Conservation (phyloP, 2,888 invertebrate species). For the Dasypolia templi region DNA sequence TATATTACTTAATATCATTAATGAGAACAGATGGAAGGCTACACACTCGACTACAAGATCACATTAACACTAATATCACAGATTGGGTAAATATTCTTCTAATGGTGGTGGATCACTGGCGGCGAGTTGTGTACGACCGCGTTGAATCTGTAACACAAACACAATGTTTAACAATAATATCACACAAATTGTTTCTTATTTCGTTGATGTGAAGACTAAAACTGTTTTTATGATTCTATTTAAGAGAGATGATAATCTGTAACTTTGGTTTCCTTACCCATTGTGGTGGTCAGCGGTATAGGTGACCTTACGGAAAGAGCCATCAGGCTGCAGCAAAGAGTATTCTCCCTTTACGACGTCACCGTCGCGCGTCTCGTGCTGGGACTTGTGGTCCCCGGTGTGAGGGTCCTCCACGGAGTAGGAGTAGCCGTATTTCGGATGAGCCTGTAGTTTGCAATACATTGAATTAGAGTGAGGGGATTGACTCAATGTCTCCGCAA, state of each 20-base stretch:
- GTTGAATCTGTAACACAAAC: slow-evolving; percentile 84
- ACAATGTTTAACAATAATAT: neutral
- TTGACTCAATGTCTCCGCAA: slow-evolving; percentile 13
- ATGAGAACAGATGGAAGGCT: slow-evolving; percentile 75
- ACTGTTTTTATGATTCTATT: neutral
- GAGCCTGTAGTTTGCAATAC: slow-evolving; percentile 76
- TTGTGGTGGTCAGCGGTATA: slow-evolving; percentile 91
- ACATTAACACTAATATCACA: slow-evolving; percentile 87
- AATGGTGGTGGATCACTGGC: slow-evolving; percentile 88
- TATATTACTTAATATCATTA: slow-evolving; percentile 67
- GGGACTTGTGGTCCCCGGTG: slow-evolving; percentile 91
- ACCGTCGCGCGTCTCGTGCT: slow-evolving; percentile 90
- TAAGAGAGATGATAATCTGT: neutral
- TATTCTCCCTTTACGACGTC: slow-evolving; percentile 91
- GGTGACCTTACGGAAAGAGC: slow-evolving; percentile 90
- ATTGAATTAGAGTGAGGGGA: slow-evolving; percentile 1
- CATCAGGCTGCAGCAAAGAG: slow-evolving; percentile 90
- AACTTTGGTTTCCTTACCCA: slow-evolving; percentile 79
- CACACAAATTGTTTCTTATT: neutral
- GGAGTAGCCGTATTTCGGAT: slow-evolving; percentile 89
- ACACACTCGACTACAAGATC: slow-evolving; percentile 72
- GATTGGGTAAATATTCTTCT: slow-evolving; percentile 76
- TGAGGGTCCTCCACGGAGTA: slow-evolving; percentile 91
- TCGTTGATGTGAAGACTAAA: neutral
- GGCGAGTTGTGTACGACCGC: slow-evolving; percentile 88